phyloP scores from a whole-genome alignment of 2,113 vertebrate species.

The Phylloscopus trochiloides region DNA sequence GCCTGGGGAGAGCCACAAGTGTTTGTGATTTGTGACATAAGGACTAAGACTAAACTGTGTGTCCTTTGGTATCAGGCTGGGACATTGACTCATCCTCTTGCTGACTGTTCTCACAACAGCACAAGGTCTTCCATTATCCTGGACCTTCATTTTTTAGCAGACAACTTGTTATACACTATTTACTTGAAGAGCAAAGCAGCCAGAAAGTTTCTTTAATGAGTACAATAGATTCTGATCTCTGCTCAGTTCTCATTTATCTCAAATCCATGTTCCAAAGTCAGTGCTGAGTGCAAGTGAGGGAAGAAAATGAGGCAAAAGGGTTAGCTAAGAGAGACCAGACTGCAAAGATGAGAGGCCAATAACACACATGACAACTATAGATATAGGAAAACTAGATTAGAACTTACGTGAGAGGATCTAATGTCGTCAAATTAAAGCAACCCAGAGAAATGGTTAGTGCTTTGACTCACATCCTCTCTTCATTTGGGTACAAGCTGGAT shows the following conservation, averaged over 20 bases:
- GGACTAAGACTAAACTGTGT: background rate
- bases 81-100: background rate
- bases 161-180: slow-evolving; percentile 4
- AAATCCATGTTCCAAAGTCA: background rate
- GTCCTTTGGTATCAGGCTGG: background rate
- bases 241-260: slow-evolving; percentile 9
- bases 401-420: background rate
- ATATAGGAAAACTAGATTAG: background rate
- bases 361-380: background rate
- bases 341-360: background rate
- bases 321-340: background rate
- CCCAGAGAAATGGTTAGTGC: background rate
- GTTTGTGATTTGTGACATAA: background rate
- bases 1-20: background rate
- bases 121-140: background rate
- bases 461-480: background rate
- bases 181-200: slow-evolving; percentile 21
- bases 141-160: background rate
- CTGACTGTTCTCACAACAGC: background rate
- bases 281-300: background rate
- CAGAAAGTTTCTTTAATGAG: slow-evolving; percentile 29
- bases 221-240: slow-evolving; percentile 28
- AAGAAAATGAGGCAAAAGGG: background rate
- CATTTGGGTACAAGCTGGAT: background rate
- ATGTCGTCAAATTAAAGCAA: background rate